Evolutionary conservation across 2,888 invertebrate species (phyloP).

Genomic region (Heliconius ethilla): DNA sequence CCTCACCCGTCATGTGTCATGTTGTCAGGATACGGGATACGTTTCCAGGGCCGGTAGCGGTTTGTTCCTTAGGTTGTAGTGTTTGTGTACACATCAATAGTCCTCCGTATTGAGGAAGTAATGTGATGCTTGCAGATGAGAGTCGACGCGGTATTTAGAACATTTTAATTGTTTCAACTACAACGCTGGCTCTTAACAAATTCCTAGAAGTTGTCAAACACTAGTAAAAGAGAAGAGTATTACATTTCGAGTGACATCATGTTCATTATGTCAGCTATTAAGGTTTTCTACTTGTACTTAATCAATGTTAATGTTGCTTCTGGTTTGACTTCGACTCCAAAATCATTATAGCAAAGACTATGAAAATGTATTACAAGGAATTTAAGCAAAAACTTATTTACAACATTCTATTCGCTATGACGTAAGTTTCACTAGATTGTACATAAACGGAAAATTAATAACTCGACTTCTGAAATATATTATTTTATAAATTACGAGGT

Average conservation of each 20-base stretch:
- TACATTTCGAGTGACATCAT: constrained; percentile 25
- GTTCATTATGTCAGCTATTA: background rate
- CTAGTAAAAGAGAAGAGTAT: constrained; percentile 1
- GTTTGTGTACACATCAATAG: background rate
- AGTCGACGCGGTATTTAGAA: constrained; percentile 15
- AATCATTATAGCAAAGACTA: background rate
- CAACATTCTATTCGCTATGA: background rate
- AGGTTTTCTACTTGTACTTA: background rate
- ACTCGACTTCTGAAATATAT: background rate
- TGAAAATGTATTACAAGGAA: background rate
- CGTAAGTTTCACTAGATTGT: background rate
- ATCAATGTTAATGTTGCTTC: background rate
- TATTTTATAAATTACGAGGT: background rate
- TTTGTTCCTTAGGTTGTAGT: background rate
- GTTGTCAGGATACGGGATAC: background rate
- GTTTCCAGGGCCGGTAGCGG: background rate
- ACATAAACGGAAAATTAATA: background rate
- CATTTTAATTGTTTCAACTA: constrained; percentile 26
- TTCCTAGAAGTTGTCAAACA: constrained; percentile 22
- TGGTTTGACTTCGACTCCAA: background rate
- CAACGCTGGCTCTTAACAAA: constrained; percentile 12
- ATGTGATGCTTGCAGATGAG: background rate
- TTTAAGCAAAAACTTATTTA: background rate
- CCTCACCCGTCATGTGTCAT: too few species aligned
- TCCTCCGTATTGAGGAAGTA: background rate